These are phyloP conservation scores for Timema podura DNA, from an alignment of 2,888 invertebrate genomes.

Conservation along the genomic window DNA sequence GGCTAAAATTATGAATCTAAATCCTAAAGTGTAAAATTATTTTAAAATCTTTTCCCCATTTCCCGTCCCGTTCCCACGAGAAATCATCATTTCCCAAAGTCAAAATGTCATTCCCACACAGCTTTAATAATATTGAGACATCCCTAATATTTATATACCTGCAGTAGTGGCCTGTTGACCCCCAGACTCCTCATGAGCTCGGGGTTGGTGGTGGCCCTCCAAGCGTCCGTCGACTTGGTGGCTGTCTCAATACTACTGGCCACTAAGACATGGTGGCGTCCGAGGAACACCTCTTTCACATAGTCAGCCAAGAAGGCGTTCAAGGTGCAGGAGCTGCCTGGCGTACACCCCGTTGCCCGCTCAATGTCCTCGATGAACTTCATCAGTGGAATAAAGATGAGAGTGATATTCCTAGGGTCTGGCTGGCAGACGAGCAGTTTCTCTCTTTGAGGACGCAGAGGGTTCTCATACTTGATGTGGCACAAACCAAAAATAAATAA, in stretches of 20 bases:
- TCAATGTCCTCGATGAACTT: slow-evolving; percentile 83
- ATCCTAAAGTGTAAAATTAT: too few species aligned
- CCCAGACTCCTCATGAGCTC: slow-evolving; percentile 62
- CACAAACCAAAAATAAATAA: too few species aligned
- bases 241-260: slow-evolving; percentile 64
- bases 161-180: slow-evolving; percentile 60
- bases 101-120: too few species aligned
- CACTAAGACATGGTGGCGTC: slow-evolving; percentile 64
- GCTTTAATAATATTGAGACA: too few species aligned
- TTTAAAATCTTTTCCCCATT: too few species aligned
- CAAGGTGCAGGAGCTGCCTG: slow-evolving; percentile 62
- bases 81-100: too few species aligned
- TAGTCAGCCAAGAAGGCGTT: slow-evolving; percentile 83
- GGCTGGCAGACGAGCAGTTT: slow-evolving; percentile 72
- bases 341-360: slow-evolving; percentile 48
- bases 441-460: slow-evolving; percentile 39
- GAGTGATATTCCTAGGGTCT: slow-evolving; percentile 68
- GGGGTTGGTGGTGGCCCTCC: slow-evolving; percentile 69
- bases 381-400: slow-evolving; percentile 77
- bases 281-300: slow-evolving; percentile 81
- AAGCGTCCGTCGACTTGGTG: slow-evolving; percentile 71
- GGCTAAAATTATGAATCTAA: too few species aligned
- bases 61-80: too few species aligned
- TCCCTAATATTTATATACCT: slow-evolving; percentile 40
- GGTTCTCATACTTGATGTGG: not conserved